Base-by-base conservation (phyloP, 2,888 invertebrate genomes). In the Hoplodrina ambigua region DNA sequence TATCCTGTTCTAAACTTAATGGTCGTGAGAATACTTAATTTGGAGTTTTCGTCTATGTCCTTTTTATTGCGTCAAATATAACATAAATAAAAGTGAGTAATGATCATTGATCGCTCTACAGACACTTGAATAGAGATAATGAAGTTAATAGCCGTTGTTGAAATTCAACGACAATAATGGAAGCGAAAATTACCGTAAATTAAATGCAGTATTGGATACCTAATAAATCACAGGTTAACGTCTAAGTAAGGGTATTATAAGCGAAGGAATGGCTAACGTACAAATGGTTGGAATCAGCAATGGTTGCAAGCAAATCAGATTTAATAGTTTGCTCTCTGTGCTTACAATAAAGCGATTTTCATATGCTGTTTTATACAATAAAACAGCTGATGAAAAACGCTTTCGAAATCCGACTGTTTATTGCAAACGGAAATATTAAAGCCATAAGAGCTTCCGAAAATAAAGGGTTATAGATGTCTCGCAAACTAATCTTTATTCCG, bases 1-100 rank as follows among this genome's bases (percentile, higher is more conserved):
- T 76, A 82, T 84, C 83, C 84, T 80, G 80, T 69, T 67, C 30
- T 72, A 61, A 66, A 64, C 19, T 69, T 84, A 84, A 84, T 78
- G 75, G 63, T 71, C 84, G 74, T 83, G 84, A 84, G 80, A 83
- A 84, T 69, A 78, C 66, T 56, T 50, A 64, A 72, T 78, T 80
- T 75, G 52, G 60, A 72, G 30, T 66, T 71, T 73, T 75, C 70
- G 75, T 70, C 75, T 70, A 67, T 69, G 65, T 83, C 72, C 75
- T 76, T 71, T 82, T 81, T 83, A 72, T 76, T n/a, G 66, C 74
- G n/a, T 69, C 59, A 73, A 83, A 74, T 80, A 70, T 73, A 76
- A 73, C 37, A 75, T 78, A 82, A 73, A 81, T 78, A 73, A 77
- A 75, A 72, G 64, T 67, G 63, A 81, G 63, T 84, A 82, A 81